Evolutionary conservation across 2,113 vertebrate species (phyloP), one percentile per base, ranked within the genome.

Genomic region (Scytalopus superciliaris): DNA sequence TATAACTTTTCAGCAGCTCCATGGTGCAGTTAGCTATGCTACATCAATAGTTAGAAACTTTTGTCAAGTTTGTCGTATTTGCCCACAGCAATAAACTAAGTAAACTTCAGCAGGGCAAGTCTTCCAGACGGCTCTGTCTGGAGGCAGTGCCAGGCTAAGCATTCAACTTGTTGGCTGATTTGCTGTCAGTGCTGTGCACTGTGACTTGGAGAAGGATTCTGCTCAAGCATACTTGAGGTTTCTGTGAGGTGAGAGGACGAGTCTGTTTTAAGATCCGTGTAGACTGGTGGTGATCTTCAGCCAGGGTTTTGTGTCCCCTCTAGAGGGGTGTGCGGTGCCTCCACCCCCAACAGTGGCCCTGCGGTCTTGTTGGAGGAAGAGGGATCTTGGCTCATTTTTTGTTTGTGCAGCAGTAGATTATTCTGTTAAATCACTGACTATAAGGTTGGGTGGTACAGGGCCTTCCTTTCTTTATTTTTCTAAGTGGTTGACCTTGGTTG

Each of bases 321-420:
- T 30, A 14, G 44, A 39, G 56, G 27, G 66, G 18, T 7, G 1
- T n/a, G 37, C 0, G 0, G 14, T 3, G 0, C 19, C 27, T 44
- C 24, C 30, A n/a, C 21, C 57, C 44, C 10, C 37, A n/a, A 4
- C n/a, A 37, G 21, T 2, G 2, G 19, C 6, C 14, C 37, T 47
- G 10, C 18, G 44, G 40, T 62, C 52, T 12, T 56, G 18, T 10
- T 42, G 56, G 27, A 55, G 42, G 56, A 52, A 39, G 27, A 37
- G 47, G 47, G 42, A 55, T 9, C 31, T 82, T 7, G 2, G 28
- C 33, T 85, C 6, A 1, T 60, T 60, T 70, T 55, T 60, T 44
- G 25, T 64, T 76, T 83, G 62, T 8, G 12, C n/a, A 79, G 67
- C 35, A 82, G 47, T 33, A 56, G 30, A 35, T 49, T 21, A 14